Conservation (phyloP, 1,140 invertebrate genomes). For the Hylaeus volcanicus region DNA sequence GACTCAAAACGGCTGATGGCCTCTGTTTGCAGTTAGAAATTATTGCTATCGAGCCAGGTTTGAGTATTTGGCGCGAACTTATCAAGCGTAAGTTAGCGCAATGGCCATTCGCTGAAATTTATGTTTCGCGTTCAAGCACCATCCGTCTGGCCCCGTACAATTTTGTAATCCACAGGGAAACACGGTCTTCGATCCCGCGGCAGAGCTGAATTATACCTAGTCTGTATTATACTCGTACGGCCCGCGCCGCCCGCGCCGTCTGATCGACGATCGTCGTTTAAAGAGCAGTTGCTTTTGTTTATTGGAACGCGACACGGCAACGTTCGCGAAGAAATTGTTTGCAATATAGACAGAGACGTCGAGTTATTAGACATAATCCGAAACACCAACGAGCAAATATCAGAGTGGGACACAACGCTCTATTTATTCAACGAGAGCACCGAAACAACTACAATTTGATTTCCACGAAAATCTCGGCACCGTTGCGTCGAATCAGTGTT, state of each 20-base stretch:
- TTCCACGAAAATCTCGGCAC: background rate
- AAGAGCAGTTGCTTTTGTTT: background rate
- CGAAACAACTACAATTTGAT: background rate
- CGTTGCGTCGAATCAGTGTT: background rate
- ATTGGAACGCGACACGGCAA: background rate
- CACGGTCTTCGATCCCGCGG: background rate
- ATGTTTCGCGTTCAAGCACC: conserved; percentile 11
- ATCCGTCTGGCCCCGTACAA: background rate
- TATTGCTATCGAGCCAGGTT: background rate
- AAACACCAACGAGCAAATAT: background rate
- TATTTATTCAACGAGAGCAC: too few species aligned
- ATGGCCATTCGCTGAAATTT: background rate
- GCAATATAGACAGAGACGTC: background rate
- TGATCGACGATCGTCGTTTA: conserved; percentile 4
- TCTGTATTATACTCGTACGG: background rate
- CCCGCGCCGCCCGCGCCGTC: background rate
- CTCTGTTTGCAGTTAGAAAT: background rate
- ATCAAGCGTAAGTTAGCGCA: conserved; percentile 13
- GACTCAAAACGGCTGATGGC: background rate
- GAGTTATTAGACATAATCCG: background rate
- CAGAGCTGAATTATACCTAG: conserved; percentile 1
- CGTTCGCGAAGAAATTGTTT: background rate
- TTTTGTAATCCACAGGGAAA: conserved; percentile 13
- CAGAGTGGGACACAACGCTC: too few species aligned
- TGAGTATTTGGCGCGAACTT: background rate